Conservation (phyloP, 2,888 invertebrate genomes). For the Bellardia bayeri region DNA sequence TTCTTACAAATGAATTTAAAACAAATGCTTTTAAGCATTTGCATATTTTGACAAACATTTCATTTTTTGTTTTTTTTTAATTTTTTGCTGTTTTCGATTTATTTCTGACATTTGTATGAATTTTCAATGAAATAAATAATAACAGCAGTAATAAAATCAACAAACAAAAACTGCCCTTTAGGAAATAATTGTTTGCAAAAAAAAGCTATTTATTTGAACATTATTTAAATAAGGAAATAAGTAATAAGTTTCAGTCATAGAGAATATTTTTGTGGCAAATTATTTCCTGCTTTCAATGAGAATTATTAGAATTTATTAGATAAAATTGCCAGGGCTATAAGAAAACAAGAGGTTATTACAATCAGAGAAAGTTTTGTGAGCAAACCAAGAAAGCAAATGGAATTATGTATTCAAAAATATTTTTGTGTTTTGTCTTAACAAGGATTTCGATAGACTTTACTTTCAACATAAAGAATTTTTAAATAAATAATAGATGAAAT, state of each 20-base stretch:
- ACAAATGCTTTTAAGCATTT: neutral
- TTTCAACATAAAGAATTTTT: too few relatives aligned
- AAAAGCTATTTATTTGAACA: slow-evolving; percentile 7
- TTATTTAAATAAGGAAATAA: neutral
- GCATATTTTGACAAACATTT: slow-evolving; percentile 28
- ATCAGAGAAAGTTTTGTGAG: too few relatives aligned
- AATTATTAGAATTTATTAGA: neutral
- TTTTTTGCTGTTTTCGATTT: neutral
- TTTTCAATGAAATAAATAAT: slow-evolving; percentile 27
- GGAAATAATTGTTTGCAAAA: slow-evolving; percentile 15
- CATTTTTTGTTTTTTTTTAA: too few relatives aligned
- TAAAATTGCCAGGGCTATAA: neutral
- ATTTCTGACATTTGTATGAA: slow-evolving; percentile 12
- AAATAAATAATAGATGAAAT: too few relatives aligned
- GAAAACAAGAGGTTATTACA: neutral
- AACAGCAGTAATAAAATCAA: slow-evolving; percentile 11
- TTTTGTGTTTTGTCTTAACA: too few relatives aligned
- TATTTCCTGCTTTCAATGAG: neutral
- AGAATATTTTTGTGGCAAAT: neutral
- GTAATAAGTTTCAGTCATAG: slow-evolving; percentile 1
- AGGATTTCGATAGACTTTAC: too few relatives aligned
- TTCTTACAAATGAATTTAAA: neutral
- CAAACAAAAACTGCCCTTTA: slow-evolving; percentile 23
- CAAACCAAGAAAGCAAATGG: too few relatives aligned
- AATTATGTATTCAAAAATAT: too few relatives aligned